Evolutionary conservation across 2,888 invertebrate genomes (phyloP).

Genomic region (Lagria hirta): DNA sequence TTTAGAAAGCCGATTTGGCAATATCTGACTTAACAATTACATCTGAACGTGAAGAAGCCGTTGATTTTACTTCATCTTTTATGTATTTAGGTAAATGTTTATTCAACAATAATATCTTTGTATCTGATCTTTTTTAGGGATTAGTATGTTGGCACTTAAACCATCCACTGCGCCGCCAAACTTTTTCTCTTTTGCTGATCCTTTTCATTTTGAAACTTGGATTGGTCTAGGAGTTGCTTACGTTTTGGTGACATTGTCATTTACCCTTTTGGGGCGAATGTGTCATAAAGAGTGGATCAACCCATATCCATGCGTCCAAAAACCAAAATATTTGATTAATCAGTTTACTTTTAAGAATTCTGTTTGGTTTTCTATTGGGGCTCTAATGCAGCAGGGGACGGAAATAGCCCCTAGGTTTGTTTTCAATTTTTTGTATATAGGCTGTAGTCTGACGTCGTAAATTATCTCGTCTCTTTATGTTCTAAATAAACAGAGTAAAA

Average conservation of each 20-base stretch:
- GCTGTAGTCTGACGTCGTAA: too few relatives aligned
- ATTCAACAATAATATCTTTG: neutral
- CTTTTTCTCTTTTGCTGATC: slow-evolving; percentile 71
- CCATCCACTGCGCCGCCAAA: slow-evolving; percentile 66
- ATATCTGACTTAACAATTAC: slow-evolving; percentile 89
- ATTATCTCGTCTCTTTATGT: too few relatives aligned
- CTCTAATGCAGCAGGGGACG: slow-evolving; percentile 66
- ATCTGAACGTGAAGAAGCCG: slow-evolving; percentile 79
- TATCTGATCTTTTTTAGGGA: slow-evolving; percentile 54
- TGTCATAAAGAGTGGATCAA: slow-evolving; percentile 69
- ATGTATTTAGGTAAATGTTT: slow-evolving; percentile 73
- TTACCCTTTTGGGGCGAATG: slow-evolving; percentile 63
- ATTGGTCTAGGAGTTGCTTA: slow-evolving; percentile 66
- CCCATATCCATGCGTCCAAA: slow-evolving; percentile 63
- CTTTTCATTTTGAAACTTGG: slow-evolving; percentile 80
- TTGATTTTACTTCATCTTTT: slow-evolving; percentile 93
- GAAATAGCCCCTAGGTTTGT: slow-evolving; percentile 70
- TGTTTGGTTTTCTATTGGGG: slow-evolving; percentile 68
- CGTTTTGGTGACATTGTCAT: slow-evolving; percentile 63
- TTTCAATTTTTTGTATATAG: slow-evolving; percentile 33
- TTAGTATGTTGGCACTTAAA: slow-evolving; percentile 67
- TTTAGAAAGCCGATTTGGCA: slow-evolving; percentile 82
- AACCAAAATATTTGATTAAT: slow-evolving; percentile 65
- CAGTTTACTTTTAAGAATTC: slow-evolving; percentile 63
- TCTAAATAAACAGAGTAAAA: too few relatives aligned